Evolutionary conservation across 2,113 vertebrate species (phyloP), one percentile per base, ranked within the genome.

Genomic region (Origma solitaria): DNA sequence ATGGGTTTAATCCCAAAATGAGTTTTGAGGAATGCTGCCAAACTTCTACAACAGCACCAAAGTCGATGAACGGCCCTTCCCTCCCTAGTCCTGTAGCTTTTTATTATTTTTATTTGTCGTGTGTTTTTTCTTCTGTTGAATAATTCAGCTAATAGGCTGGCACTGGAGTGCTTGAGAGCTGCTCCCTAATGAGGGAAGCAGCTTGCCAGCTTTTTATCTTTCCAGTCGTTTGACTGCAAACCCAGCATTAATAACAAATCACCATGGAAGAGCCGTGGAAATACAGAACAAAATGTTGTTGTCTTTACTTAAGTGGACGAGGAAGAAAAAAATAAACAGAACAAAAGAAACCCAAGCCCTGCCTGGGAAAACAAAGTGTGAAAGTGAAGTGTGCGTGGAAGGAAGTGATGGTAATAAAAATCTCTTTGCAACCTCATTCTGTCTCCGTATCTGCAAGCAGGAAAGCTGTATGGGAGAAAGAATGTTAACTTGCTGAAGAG

Each of bases 121-220:
- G 23, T 65, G 17, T 71, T 91, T 90, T 88, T 92, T 33, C 19
- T 71, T 75, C 90, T 94, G 60, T 86, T 95, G 82, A 97, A 96
- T 97, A 95, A 96, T 96, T 94, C 83, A 95, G 80, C 69, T 95
- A 86, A 92, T 79, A 90, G 86, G 57, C 86, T 95, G 69, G 68
- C 31, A 35, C 53, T 86, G 47, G 57, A 87, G 61, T 0, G 0
- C 86, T 91, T 12, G 58, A 77, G 94, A 94, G 54, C 82, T 69
- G 68, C 7, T 93, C 90, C 90, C 82, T 96, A 90, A 97, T 92
- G 93, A 96, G 90, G 79, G 82, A 94, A 96, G 82, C 72, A 88
- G 61, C 90, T 95, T 88, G 94, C 93, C 92, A 94, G 79, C 79
- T 83, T 95, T 88, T 86, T 68, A 40, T 93, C 86, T 94, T 94